Percentiles rank a stretch among this genome's conserved stretches.
Evolutionary conservation across 2,888 invertebrate species (phyloP).

Genomic region (Nezara viridula): DNA sequence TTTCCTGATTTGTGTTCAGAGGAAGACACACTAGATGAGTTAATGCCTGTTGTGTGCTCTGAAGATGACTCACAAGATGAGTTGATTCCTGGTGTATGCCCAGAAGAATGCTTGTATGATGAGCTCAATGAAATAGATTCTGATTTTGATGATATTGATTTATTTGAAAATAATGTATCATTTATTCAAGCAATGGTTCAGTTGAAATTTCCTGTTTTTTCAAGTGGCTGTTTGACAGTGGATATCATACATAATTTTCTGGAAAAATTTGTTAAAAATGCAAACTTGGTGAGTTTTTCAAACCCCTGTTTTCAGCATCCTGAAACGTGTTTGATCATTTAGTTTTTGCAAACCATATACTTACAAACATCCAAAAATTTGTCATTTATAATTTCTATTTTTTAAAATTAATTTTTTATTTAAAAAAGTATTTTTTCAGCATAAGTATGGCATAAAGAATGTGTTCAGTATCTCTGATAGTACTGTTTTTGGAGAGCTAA

Average conservation of each 20-base stretch:
- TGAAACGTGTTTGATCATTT: background rate
- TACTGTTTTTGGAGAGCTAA: background rate
- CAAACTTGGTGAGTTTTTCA: background rate
- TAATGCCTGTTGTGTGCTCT: background rate
- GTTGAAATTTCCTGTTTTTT: background rate
- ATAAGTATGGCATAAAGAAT: background rate
- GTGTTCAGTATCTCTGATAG: background rate
- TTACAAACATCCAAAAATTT: too few species aligned
- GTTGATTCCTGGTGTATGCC: background rate
- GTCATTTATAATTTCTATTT: background rate
- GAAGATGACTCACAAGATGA: background rate
- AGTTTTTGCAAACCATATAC: background rate
- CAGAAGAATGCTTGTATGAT: background rate
- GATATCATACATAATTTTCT: background rate
- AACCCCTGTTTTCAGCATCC: background rate
- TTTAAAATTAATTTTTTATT: background rate
- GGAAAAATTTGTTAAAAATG: background rate
- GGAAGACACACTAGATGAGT: background rate
- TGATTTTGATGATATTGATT: background rate
- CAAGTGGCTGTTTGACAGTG: background rate
- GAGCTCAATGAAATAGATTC: background rate
- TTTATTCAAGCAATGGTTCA: conserved; percentile 5
- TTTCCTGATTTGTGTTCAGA: background rate
- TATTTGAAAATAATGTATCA: background rate
- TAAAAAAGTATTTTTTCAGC: background rate